Evolutionary conservation across 2,113 vertebrate genomes (phyloP).

Genomic region (Benitochromis conjunctus): DNA sequence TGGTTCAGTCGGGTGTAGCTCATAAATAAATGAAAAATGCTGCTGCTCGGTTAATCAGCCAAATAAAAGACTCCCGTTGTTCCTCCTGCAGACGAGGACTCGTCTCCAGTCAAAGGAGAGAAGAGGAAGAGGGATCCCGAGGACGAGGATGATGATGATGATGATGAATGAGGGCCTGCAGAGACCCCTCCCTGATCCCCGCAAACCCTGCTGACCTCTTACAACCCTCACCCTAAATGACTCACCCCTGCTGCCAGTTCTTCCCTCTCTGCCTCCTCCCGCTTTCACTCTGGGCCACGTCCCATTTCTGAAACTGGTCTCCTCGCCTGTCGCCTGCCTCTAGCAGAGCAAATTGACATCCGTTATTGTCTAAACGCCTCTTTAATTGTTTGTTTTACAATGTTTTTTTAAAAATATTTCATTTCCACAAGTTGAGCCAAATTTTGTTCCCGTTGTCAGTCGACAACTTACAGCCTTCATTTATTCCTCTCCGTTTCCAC

Average conservation of each 20-base stretch:
- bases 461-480: background rate
- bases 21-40: background rate
- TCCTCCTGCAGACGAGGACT: conserved; percentile 48
- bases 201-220: background rate
- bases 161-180: conserved; percentile 57
- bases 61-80: background rate
- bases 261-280: background rate
- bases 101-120: conserved; percentile 75
- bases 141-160: conserved; percentile 78
- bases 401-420: background rate
- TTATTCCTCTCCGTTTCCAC: background rate
- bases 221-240: background rate
- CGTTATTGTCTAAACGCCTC: background rate
- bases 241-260: background rate
- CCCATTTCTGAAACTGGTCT: background rate
- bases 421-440: background rate
- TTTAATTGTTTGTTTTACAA: background rate
- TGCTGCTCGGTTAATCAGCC: background rate
- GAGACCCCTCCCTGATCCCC: background rate
- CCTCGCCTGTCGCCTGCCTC: background rate
- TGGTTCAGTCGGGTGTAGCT: background rate
- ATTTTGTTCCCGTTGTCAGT: background rate
- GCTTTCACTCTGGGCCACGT: background rate
- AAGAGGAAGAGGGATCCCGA: conserved; percentile 85
- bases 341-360: background rate